These are phyloP conservation scores for Synanthedon myopaeformis DNA, from an alignment of 2,888 invertebrate species.

Conservation along the genomic window DNA sequence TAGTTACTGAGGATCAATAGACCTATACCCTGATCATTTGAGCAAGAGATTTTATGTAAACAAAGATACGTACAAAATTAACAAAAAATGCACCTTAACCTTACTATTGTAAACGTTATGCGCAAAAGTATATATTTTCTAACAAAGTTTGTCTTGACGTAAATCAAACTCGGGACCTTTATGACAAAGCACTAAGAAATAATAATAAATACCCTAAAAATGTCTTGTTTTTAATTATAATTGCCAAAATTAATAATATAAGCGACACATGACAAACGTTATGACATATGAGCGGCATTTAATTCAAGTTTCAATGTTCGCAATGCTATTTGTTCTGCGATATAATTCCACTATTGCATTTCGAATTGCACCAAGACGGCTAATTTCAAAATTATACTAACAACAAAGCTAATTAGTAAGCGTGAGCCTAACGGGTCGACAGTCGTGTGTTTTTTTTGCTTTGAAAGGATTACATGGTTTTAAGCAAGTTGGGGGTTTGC, in stretches of 20 bases:
- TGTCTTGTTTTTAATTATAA: no score
- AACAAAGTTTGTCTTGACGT: no score
- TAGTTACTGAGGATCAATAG: no score
- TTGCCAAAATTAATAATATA: not conserved
- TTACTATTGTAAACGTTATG: no score
- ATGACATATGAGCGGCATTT: not conserved
- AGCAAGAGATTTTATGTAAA: no score
- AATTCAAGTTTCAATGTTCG: not conserved
- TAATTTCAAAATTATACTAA: not conserved
- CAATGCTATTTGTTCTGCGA: not conserved
- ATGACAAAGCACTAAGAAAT: no score
- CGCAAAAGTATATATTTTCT: no score
- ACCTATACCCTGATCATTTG: not conserved
- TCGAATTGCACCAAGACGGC: not conserved
- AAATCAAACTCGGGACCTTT: no score
- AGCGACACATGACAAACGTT: not conserved
- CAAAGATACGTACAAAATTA: no score
- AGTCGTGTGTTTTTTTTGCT: slow-evolving; percentile 28
- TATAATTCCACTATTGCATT: not conserved
- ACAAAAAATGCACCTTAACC: no score
- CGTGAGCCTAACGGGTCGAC: slow-evolving; percentile 19
- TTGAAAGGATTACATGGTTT: slow-evolving; percentile 32
- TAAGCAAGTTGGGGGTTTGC: slow-evolving; percentile 32
- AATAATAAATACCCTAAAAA: no score
- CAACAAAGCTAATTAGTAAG: slow-evolving; percentile 34